phyloP scores from a whole-genome alignment of 2,113 vertebrate genomes.

The Catharus fuscescens region DNA sequence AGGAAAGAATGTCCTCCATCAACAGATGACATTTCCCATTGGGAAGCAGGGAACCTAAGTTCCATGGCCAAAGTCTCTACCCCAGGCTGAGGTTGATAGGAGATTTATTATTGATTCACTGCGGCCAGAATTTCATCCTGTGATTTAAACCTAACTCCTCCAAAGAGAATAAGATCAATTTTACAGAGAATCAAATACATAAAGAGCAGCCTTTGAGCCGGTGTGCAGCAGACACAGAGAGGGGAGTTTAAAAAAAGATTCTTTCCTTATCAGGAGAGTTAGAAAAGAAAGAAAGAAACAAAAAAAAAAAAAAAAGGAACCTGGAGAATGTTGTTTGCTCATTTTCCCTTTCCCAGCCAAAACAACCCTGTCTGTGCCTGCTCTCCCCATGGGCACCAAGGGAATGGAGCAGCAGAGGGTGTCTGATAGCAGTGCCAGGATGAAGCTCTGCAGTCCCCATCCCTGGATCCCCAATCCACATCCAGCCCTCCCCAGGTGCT shows the following conservation, averaged over 20 bases:
- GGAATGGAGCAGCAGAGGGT: background rate
- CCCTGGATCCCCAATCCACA: too few relatives aligned
- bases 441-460: background rate
- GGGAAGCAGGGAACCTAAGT: background rate
- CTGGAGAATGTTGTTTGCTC: slow-evolving; percentile 10
- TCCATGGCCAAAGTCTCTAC: background rate
- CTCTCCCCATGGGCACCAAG: accelerated
- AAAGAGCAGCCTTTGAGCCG: slow-evolving; percentile 55
- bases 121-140: slow-evolving; percentile 48
- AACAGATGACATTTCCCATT: background rate
- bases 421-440: background rate
- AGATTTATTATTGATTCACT: slow-evolving; percentile 59
- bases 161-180: slow-evolving; percentile 70
- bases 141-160: slow-evolving; percentile 67
- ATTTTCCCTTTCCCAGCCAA: slow-evolving; percentile 48
- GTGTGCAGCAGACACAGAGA: background rate
- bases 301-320: background rate
- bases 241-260: background rate
- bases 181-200: slow-evolving; percentile 62
- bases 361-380: slow-evolving; percentile 20
- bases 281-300: background rate
- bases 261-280: slow-evolving; percentile 14
- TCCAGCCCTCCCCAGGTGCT: background rate
- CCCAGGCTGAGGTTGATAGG: background rate
- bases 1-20: background rate